Percentiles rank a stretch among this genome's conserved stretches.
These are phyloP conservation scores for Esox lucius DNA, from an alignment of 2,797 vertebrate species.

Conservation along the genomic window DNA sequence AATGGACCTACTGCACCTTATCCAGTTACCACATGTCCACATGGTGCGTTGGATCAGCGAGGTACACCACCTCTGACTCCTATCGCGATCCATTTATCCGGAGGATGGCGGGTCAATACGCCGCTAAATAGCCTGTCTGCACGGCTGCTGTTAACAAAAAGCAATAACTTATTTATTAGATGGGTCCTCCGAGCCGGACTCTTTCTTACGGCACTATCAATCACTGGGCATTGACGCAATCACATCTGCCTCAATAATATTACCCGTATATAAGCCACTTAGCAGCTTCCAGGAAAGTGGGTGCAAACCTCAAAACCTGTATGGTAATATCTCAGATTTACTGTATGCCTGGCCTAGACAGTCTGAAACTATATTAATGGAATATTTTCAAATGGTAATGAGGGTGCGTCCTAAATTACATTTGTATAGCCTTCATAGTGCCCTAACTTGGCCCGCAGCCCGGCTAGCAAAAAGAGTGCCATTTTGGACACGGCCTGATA, in stretches of 20 bases:
- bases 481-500: neutral
- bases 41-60: too few relatives aligned
- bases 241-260: neutral
- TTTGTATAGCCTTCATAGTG: neutral
- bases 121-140: neutral
- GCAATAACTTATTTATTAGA: neutral
- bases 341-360: neutral
- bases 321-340: neutral
- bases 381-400: constrained; percentile 7
- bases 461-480: neutral
- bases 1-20: too few relatives aligned
- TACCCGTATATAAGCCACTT: neutral
- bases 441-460: too few relatives aligned
- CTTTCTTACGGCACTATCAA: neutral
- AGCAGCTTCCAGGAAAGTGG: neutral
- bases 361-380: constrained; percentile 11
- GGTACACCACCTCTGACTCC: neutral
- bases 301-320: neutral
- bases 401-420: neutral
- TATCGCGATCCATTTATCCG: neutral
- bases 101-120: neutral
- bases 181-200: neutral
- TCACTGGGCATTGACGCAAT: neutral
- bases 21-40: too few relatives aligned
- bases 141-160: neutral